Conservation (phyloP, 2,888 invertebrate genomes). For the Danaus chrysippus region DNA sequence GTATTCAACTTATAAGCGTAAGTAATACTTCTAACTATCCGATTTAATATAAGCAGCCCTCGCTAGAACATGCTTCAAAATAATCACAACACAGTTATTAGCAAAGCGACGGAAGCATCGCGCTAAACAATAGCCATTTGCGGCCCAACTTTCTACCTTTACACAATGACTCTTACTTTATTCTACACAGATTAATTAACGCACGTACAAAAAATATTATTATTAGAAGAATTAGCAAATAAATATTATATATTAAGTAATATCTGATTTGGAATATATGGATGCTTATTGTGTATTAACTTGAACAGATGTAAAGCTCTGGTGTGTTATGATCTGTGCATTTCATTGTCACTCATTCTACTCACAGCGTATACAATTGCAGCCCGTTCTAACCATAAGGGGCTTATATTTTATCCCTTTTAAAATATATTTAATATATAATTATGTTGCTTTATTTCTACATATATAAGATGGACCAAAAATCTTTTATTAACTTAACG, state of each 20-base stretch:
- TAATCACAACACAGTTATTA: conserved; percentile 37
- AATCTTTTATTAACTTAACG: too few relatives aligned
- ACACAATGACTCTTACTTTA: conserved; percentile 41
- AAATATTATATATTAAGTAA: neutral
- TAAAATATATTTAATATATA: neutral
- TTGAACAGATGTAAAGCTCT: conserved; percentile 13
- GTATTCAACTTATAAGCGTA: too few relatives aligned
- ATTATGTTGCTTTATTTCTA: too few relatives aligned
- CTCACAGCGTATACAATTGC: conserved; percentile 32
- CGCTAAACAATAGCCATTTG: conserved; percentile 43
- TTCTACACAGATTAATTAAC: conserved; percentile 29
- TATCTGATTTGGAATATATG: neutral
- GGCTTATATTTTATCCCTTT: conserved; percentile 15
- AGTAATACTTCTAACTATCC: neutral
- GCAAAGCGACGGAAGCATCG: conserved; percentile 36
- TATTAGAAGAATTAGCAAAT: neutral
- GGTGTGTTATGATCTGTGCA: conserved; percentile 27
- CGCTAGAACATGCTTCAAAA: conserved; percentile 33
- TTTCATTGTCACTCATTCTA: conserved; percentile 34
- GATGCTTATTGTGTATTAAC: neutral
- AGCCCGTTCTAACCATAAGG: conserved; percentile 14
- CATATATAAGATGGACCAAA: too few relatives aligned
- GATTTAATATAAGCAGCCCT: neutral
- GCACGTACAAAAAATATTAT: neutral
- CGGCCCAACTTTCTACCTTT: conserved; percentile 43